phyloP scores from a whole-genome alignment of 2,113 vertebrate species.

The Aptenodytes forsteri region DNA sequence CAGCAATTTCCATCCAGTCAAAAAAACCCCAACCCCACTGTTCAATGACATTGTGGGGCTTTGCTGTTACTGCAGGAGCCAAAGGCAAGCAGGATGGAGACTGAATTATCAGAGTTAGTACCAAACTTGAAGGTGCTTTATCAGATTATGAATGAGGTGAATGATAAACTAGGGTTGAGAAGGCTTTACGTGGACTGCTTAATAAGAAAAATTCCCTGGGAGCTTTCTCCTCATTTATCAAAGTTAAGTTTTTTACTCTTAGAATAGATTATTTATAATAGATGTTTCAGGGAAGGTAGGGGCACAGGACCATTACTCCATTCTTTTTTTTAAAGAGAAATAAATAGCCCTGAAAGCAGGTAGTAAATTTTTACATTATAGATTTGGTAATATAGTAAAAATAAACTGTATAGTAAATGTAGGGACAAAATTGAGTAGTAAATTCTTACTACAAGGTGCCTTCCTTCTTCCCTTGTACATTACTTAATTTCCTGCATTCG shows the following conservation, averaged over 20 bases:
- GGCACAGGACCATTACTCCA: neutral
- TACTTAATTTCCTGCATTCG: constrained; percentile 29
- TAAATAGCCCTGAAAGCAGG: neutral
- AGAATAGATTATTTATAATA: neutral
- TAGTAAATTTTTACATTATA: constrained; percentile 13
- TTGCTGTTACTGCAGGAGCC: neutral
- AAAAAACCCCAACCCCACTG: neutral
- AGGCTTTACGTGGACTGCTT: neutral
- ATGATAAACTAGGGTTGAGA: neutral
- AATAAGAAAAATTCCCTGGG: neutral
- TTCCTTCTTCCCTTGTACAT: constrained; percentile 53
- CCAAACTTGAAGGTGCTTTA: neutral
- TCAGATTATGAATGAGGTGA: neutral
- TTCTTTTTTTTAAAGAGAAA: neutral
- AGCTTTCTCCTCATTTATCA: neutral
- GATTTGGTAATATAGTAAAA: constrained; percentile 42
- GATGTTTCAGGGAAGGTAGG: neutral
- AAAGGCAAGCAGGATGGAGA: neutral
- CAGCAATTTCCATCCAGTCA: neutral
- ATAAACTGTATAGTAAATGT: constrained; percentile 1
- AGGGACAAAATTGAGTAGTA: constrained; percentile 47
- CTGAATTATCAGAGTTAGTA: neutral
- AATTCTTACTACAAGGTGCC: constrained; percentile 52
- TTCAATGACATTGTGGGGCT: neutral
- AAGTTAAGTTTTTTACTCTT: neutral